Base-by-base conservation (phyloP, 2,113 vertebrate species). In the Macquaria ambigua region DNA sequence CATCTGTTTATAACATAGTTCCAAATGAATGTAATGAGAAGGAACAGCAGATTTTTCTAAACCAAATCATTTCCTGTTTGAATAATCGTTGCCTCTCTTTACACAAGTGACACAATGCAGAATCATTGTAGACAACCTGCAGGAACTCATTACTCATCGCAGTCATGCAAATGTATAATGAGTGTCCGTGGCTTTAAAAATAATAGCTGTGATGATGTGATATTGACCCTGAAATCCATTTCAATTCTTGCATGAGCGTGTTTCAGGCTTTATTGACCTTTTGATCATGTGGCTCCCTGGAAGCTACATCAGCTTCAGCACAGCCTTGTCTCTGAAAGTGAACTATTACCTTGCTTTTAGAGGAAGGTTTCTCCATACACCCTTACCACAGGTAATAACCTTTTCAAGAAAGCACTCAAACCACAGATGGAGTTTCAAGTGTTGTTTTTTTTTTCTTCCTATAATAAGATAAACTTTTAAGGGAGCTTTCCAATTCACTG, bases 141-240 rank as follows among this genome's bases (percentile, higher is more conserved):
- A 81, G 83, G 39, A 69, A 39, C 71, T 76, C 67, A 88, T 91
- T 88, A 88, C 70, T 91, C 52, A 62, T 20, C 61, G 53, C 68
- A 81, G 78, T 82, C 87, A 88, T 87, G 77, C 82, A 90, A 86
- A 84, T 83, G 62, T 53, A 48, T 77, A 88, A 88, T 84, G 41
- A 88, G 43, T 71, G 77, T 83, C 69, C 48, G 59, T 77, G 86
- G 73, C 80, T 87, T 79, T 82, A 74, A 91, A 88, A 91, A 80
- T 84, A 89, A 90, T 84, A 82, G 74, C 67, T 53, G 55, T 76
- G 67, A 86, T 77, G 79, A 90, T 88, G 85, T 83, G 79, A 83
- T 94, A 93, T 92, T 90, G 90, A 93, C 90, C 82, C 83, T 80
- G 71, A 91, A 94, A 94, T 94, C 90, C 56, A 93, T 94, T 93